Evolutionary conservation across 2,888 invertebrate genomes (phyloP), one percentile per base, ranked within the genome.

Genomic region (Melanotus villosus): DNA sequence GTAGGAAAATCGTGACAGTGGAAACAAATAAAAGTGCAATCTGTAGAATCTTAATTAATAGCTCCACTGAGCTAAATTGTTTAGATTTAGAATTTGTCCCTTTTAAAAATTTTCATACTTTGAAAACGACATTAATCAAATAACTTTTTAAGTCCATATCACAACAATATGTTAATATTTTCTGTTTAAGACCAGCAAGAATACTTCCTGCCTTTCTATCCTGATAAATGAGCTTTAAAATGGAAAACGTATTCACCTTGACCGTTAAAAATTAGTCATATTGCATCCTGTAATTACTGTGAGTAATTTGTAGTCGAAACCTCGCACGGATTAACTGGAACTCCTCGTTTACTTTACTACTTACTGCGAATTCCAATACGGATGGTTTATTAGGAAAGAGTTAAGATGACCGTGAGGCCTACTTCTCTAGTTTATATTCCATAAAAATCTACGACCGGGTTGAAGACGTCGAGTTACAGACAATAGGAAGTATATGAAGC

Each of bases 361-460:
- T 57, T 58, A 52, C 54, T 45, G 58, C 45, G 57, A 68, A 64
- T 68, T 36, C 54, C 34, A 68, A 68, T 68, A 65, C 50, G 54
- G 21, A 58, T 52, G 58, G 54, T 59, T 38, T 45, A 47, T 64
- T 59, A 57, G 54, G 62, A 52, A 57, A 36, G 34, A 56, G 41
- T 41, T n/a, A 65, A 30, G 57, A 60, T 65, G 69, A 70, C 69
- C 69, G 69, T 70, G 45, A 70, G 50, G 65, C 65, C 69, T 70
- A 70, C 69, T 70, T 70, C 65, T 70, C 69, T 32, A 70, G 69
- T 70, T 70, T 56, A n/a, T n/a, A 47, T 36, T 19, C 38, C 34
- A 60, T 21, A 60, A 70, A 65, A 65, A 58, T 38, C 23, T 14
- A 67, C 45, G 60, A 62, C 54, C 62, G 56, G 60, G 60, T 67